Evolutionary conservation across 2,888 invertebrate species (phyloP).

Genomic region (Philonicus albiceps): DNA sequence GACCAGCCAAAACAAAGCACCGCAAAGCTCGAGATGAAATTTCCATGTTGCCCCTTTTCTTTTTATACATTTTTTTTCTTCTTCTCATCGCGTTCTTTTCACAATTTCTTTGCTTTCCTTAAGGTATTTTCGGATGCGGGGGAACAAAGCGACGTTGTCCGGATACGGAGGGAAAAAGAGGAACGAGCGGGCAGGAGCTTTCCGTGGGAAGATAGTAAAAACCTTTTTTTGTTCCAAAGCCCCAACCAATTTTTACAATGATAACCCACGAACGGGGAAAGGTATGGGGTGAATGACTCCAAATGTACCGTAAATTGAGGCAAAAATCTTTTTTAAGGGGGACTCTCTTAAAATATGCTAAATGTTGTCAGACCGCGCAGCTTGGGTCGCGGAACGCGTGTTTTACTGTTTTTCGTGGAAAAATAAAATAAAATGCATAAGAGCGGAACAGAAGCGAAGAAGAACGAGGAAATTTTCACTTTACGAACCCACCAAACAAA

Average conservation of each 20-base stretch:
- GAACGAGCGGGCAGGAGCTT: conserved; percentile 4
- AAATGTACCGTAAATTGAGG: conserved; percentile 31
- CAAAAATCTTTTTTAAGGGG: not conserved
- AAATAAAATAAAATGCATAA: not conserved
- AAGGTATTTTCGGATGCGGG: not conserved
- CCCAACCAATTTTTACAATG: not conserved
- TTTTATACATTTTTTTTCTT: not conserved
- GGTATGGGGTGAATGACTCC: conserved; percentile 21
- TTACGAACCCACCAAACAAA: not conserved
- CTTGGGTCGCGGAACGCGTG: not conserved
- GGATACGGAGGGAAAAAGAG: not conserved
- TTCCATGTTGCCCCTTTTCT: not conserved
- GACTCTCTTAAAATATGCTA: not conserved
- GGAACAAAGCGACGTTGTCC: not conserved
- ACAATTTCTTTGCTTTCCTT: conserved; percentile 6
- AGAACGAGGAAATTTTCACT: not conserved
- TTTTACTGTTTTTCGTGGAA: not conserved
- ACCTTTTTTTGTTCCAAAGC: not conserved
- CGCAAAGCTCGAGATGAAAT: not conserved
- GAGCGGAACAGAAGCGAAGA: not conserved
- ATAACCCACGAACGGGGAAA: not conserved
- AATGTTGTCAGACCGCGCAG: not conserved
- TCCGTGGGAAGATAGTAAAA: conserved; percentile 3
- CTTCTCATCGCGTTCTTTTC: not conserved
- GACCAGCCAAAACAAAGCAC: conserved; percentile 13